These are phyloP conservation scores for Neodiprion pinetum DNA, from an alignment of 1,140 invertebrate genomes.

Conservation along the genomic window DNA sequence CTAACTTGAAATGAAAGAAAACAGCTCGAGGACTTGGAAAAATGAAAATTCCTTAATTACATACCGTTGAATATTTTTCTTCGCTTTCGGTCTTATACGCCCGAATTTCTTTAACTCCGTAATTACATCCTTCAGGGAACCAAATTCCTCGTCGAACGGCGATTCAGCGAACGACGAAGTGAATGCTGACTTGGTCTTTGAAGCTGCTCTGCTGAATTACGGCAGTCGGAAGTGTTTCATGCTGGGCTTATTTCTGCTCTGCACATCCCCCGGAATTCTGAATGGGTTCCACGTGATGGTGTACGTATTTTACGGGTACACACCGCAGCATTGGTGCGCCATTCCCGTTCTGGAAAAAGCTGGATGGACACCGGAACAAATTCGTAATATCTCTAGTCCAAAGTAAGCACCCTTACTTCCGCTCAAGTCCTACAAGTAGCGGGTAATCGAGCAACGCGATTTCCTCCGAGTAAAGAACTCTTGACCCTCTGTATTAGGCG, in stretches of 20 bases:
- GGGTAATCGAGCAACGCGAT: not conserved
- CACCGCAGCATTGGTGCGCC: slow-evolving; percentile 58
- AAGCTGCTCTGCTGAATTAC: slow-evolving; percentile 10
- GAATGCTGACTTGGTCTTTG: slow-evolving; percentile 2
- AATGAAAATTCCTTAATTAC: not conserved
- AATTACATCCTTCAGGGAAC: too few relatives aligned
- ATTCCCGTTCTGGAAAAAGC: slow-evolving; percentile 47
- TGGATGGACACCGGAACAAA: slow-evolving; percentile 55
- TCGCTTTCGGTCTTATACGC: not conserved
- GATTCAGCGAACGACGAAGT: not conserved
- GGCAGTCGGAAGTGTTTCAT: slow-evolving; percentile 19
- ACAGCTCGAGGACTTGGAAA: too few relatives aligned
- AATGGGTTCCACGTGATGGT: slow-evolving; percentile 62
- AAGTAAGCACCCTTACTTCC: slow-evolving; percentile 14
- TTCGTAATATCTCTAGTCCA: slow-evolving; percentile 49
- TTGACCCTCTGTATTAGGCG: too few relatives aligned
- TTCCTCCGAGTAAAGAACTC: slow-evolving; percentile 13
- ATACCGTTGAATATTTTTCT: not conserved
- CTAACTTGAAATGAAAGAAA: too few relatives aligned
- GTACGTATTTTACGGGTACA: slow-evolving; percentile 58
- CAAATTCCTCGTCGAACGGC: not conserved
- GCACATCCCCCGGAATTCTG: slow-evolving; percentile 57
- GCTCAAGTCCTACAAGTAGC: not conserved
- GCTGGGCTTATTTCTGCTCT: slow-evolving; percentile 54
- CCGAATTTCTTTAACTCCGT: too few relatives aligned